Conservation (phyloP, 2,113 vertebrate genomes). For the Callospermophilus lateralis region DNA sequence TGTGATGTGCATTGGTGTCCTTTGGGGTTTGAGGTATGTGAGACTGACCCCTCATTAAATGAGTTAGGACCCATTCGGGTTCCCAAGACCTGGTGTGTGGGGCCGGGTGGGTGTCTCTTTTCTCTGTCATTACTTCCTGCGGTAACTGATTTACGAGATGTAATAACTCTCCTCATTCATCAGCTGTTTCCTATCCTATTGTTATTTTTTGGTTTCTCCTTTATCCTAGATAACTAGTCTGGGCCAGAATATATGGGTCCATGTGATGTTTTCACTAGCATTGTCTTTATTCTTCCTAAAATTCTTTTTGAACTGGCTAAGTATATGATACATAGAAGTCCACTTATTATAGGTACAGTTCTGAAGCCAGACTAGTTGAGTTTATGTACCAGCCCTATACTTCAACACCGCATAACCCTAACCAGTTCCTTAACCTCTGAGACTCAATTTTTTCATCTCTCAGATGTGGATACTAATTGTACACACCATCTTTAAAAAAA, state of each 20-base stretch:
- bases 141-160: not conserved
- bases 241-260: not conserved
- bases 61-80: not conserved
- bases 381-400: not conserved
- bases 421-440: not conserved
- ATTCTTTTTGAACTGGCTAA: not conserved
- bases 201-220: not conserved
- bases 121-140: not conserved
- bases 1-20: not conserved
- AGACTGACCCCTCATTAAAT: not conserved
- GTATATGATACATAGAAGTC: not conserved
- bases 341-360: not conserved
- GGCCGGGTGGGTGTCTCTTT: not conserved
- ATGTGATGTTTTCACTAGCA: not conserved
- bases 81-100: not conserved
- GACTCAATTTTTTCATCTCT: not conserved
- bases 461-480: not conserved
- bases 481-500: not conserved
- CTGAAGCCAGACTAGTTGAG: not conserved
- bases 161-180: not conserved
- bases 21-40: not conserved
- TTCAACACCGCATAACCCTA: too few relatives aligned
- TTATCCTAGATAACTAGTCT: not conserved
- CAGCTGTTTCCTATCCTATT: not conserved
- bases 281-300: not conserved